Evolutionary conservation across 2,113 vertebrate genomes (phyloP).

Genomic region (Nibea coibor): DNA sequence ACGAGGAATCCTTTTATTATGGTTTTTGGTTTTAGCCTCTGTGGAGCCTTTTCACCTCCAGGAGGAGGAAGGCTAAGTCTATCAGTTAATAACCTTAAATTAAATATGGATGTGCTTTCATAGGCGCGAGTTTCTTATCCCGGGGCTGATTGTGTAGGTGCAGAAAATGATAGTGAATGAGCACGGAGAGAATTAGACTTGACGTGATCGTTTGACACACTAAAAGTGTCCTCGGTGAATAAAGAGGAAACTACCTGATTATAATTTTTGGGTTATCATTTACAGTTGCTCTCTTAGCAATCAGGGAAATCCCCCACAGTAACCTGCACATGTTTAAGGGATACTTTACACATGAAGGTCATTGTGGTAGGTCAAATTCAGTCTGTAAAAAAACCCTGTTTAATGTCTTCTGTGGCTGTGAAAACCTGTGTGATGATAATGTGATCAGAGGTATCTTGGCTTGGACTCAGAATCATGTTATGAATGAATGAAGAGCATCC

Average conservation of each 20-base stretch:
- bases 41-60: constrained; percentile 20
- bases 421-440: neutral
- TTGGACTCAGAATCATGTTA: neutral
- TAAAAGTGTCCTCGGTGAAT: neutral
- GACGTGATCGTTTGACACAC: neutral
- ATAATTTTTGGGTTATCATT: neutral
- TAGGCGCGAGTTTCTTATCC: constrained; percentile 12
- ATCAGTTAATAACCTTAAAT: constrained; percentile 61
- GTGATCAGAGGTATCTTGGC: neutral
- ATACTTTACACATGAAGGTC: constrained; percentile 3
- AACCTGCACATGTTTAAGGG: neutral
- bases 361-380: neutral
- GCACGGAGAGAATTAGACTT: neutral
- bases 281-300: neutral
- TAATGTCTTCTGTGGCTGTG: neutral
- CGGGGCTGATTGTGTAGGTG: constrained; percentile 10
- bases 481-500: no score
- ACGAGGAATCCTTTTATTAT: constrained; percentile 52
- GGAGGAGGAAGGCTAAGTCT: constrained; percentile 9
- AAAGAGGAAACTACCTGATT: constrained; percentile 11
- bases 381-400: neutral
- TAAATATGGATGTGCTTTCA: constrained; percentile 28
- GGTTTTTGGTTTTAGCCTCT: constrained; percentile 22
- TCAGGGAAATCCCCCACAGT: neutral
- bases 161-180: neutral